Evolutionary conservation across 1,140 invertebrate genomes (phyloP).

Genomic region (Nylanderia fulva): DNA sequence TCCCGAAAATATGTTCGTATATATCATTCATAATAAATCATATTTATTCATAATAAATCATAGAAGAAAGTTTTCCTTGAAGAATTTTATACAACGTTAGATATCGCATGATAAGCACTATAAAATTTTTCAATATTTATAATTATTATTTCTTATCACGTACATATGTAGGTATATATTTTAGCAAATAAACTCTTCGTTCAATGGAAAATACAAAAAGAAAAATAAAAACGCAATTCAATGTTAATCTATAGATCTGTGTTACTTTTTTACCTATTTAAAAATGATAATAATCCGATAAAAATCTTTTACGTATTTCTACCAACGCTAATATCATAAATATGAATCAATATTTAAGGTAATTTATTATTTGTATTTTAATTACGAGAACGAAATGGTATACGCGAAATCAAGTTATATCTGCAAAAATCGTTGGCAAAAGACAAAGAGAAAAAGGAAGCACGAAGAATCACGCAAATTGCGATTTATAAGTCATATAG

Average conservation of each 20-base stretch:
- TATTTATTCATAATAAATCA: not conserved
- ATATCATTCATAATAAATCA: constrained; percentile 1
- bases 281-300: not conserved
- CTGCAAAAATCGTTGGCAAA: not conserved
- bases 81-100: not conserved
- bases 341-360: not conserved
- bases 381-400: not conserved
- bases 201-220: not conserved
- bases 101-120: not conserved
- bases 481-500: constrained; percentile 43
- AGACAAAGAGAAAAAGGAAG: not conserved
- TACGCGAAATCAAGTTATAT: not conserved
- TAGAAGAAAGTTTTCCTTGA: not conserved
- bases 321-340: not conserved
- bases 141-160: not conserved
- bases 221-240: not conserved
- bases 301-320: not conserved
- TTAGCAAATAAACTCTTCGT: not conserved
- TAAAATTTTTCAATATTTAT: not conserved
- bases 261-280: not conserved
- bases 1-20: not conserved
- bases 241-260: not conserved
- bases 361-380: not conserved
- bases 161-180: not conserved
- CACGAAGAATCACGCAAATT: not conserved